Evolutionary conservation across 2,888 invertebrate genomes (phyloP), one percentile per base, ranked within the genome.

Genomic region (Nephrocerus scutellatus): DNA sequence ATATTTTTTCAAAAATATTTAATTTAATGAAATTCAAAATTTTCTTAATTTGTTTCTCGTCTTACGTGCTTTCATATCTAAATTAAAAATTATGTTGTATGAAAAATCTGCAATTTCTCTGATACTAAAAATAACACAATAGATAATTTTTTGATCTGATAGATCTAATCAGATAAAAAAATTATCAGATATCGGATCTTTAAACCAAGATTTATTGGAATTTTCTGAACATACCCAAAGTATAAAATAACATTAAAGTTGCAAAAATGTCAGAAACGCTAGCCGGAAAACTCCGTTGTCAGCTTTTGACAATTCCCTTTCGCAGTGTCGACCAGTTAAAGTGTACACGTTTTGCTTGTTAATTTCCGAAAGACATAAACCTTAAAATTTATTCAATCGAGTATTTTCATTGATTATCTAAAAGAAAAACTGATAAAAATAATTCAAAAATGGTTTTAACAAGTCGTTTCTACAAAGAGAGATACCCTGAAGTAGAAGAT

Each of bases 401-500:
- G 15, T 15, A 8, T 22, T 22, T 9, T 9, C 8, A 34, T 6
- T 25, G 14, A 15, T 16, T 25, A 9, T 30, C 8, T 6, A 16
- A n/a, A 36, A 7, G n/a, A 30, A 23, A 13, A 22, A 22, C 23
- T 8, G 13, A 23, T 6, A 28, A 22, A 34, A 43, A 36, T 13
- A 10, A 6, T 13, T 13, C 3, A 22, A 73, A 79, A 73, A 88
- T 88, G 87, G 88, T 89, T 61, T 75, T 95, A 44, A 84, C 88
- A 55, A 96, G 95, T 80, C 79, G 98, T 63, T 98, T 90, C 77
- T 98, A 98, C 68, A 84, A 88, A 64, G 89, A 95, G 70, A 90
- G 86, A 62, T 97, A 93, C 72, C 98, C 98, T 2, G 97, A 97
- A 66, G 62, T 96, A 43, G 98, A 98, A 59, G 98, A 98, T 80